These are phyloP conservation scores for Bos indicus DNA, from an alignment of 2,113 vertebrate species.

Conservation along the genomic window DNA sequence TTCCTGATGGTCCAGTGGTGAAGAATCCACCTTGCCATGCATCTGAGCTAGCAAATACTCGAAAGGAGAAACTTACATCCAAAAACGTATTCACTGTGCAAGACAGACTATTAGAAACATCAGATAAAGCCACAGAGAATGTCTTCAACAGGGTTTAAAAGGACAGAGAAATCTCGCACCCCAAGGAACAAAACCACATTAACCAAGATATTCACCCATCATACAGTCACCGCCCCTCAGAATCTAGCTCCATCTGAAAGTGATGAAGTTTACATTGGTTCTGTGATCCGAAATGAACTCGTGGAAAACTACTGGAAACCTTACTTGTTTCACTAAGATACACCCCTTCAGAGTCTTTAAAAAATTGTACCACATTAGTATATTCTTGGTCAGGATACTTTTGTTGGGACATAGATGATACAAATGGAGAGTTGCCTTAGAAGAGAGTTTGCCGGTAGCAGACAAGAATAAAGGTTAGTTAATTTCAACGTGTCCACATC, in stretches of 20 bases:
- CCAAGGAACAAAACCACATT: neutral
- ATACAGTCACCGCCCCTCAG: neutral
- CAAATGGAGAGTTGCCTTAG: neutral
- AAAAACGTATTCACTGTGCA: neutral
- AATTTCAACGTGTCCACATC: neutral
- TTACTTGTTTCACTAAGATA: neutral
- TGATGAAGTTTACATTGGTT: neutral
- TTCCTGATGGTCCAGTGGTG: neutral
- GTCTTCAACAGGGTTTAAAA: neutral
- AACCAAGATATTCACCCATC: neutral
- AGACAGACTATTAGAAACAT: neutral
- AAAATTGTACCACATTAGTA: rapidly evolving
- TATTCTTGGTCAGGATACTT: neutral
- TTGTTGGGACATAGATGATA: neutral
- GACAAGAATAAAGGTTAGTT: too few species aligned
- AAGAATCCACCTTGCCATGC: neutral
- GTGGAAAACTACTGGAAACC: rapidly evolving
- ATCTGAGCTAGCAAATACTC: neutral
- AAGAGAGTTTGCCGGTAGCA: neutral
- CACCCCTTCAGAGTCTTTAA: neutral
- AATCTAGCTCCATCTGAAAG: neutral
- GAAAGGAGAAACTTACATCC: neutral
- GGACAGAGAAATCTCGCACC: neutral
- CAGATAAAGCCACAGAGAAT: neutral
- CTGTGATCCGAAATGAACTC: neutral